Percentiles rank a stretch among this genome's conserved stretches.
These are phyloP conservation scores for Polydesmus complanatus DNA, from an alignment of 2,888 invertebrate genomes.

Conservation along the genomic window DNA sequence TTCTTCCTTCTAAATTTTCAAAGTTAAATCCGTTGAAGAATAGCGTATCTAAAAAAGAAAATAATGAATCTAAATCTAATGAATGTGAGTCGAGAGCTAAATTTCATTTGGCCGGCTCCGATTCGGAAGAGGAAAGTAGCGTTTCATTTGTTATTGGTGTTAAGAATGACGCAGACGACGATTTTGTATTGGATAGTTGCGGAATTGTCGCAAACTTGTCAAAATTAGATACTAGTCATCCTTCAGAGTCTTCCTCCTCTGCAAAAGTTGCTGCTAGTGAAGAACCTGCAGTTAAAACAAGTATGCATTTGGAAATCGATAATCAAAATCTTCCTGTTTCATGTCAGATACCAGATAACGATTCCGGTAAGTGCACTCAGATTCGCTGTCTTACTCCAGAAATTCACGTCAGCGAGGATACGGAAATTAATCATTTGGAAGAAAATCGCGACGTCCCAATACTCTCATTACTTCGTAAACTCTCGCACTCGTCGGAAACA, in stretches of 20 bases:
- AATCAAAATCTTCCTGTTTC: not conserved
- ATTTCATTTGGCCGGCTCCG: conserved; percentile 13
- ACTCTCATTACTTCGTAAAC: conserved; percentile 16
- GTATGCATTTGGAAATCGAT: not conserved
- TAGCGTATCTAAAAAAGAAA: not conserved
- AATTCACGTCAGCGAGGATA: conserved; percentile 21
- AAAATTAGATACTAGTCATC: not conserved
- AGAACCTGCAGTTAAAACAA: not conserved
- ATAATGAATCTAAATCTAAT: not conserved
- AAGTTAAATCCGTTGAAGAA: not conserved
- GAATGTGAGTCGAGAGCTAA: not conserved
- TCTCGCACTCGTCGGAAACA: conserved; percentile 24
- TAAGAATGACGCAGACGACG: conserved; percentile 14
- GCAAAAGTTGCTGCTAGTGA: not conserved
- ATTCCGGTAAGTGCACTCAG: not conserved
- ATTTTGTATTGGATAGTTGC: conserved; percentile 31
- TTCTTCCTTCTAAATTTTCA: not conserved
- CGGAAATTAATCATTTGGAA: not conserved
- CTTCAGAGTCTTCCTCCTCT: not conserved
- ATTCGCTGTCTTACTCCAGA: conserved; percentile 19
- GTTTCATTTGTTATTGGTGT: not conserved
- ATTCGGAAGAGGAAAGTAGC: conserved; percentile 10
- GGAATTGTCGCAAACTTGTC: conserved; percentile 29
- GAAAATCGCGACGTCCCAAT: conserved; percentile 4
- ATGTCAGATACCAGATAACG: not conserved